Evolutionary conservation across 2,113 vertebrate genomes (phyloP), one percentile per base, ranked within the genome.

Genomic region (Seriola quinqueradiata): DNA sequence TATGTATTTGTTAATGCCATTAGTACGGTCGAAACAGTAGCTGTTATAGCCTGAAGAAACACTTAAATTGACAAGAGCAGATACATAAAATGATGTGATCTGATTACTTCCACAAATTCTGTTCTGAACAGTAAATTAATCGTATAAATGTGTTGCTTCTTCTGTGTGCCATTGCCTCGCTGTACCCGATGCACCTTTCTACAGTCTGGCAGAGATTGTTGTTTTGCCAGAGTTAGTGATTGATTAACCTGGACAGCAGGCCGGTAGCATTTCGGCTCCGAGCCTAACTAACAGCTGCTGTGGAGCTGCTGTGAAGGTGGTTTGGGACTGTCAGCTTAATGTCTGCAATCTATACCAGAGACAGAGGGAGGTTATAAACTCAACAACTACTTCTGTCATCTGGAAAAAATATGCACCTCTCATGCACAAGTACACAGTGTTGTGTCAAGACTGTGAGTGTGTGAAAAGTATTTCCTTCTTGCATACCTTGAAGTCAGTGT

Each of bases 241-340:
- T 84, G 66, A 90, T 82, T 75, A 66, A 77, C 69, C 65, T 79
- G 76, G 79, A 66, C 71, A 71, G 57, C 52, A 28, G 54, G 28
- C 52, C 52, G 42, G 54, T 44, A 71, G 66, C 42, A 16, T 68
- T 73, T 67, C 2, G 1, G 59, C 64, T 80, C 48, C 7, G n/a
- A 80, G 50, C 69, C 42, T 63, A n/a, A 9, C 23, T 21, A 81
- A 54, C 85, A 44, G 55, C 82, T 78, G 70, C 74, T 83, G 36
- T 38, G 55, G 68, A 69, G 73, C 55, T 57, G 23, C 23, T 57
- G 54, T 71, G 38, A 57, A 28, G 54, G 57, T n/a, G 21, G 50
- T 74, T 70, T 58, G 48, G 42, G 48, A 50, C 73, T 78, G 57
- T 61, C 79, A 75, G 23, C 14, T 64, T 25, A 38, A 65, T 44